These are phyloP conservation scores for Salpingus planirostris DNA, from an alignment of 2,888 invertebrate genomes.

Conservation along the genomic window DNA sequence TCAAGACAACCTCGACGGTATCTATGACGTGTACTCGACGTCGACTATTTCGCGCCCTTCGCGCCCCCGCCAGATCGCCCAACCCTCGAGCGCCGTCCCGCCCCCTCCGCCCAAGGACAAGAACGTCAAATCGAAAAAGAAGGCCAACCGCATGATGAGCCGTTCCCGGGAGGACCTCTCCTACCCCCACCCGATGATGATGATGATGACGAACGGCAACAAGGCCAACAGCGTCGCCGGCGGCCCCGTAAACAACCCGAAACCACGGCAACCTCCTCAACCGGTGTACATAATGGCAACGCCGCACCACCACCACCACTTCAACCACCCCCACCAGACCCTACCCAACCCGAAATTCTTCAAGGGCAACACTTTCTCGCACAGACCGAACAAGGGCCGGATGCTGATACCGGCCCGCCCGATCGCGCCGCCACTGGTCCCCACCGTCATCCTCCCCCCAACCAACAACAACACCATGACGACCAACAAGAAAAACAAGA, in stretches of 20 bases:
- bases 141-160: conserved; percentile 46
- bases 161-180: conserved; percentile 48
- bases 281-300: conserved; percentile 40
- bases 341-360: conserved; percentile 41
- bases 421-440: conserved; percentile 38
- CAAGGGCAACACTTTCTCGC: conserved; percentile 38
- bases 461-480: too few relatives aligned
- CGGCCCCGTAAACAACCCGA: conserved; percentile 43
- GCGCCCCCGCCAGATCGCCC: conserved; percentile 71
- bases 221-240: conserved; percentile 38
- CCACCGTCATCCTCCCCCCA: conserved; percentile 44
- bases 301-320: conserved; percentile 17
- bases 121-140: conserved; percentile 56
- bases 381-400: conserved; percentile 45
- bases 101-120: conserved; percentile 64
- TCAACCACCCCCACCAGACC: conserved; percentile 32
- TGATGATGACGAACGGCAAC: too few relatives aligned
- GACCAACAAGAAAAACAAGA: conserved; percentile 47
- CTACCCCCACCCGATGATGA: conserved; percentile 46
- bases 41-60: conserved; percentile 56
- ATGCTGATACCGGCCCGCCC: conserved; percentile 51
- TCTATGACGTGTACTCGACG: conserved; percentile 59
- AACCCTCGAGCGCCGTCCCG: conserved; percentile 72
- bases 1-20: conserved; percentile 62
- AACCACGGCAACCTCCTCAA: conserved; percentile 33